phyloP scores from a whole-genome alignment of 1,140 invertebrate genomes.

The Portunus trituberculatus region DNA sequence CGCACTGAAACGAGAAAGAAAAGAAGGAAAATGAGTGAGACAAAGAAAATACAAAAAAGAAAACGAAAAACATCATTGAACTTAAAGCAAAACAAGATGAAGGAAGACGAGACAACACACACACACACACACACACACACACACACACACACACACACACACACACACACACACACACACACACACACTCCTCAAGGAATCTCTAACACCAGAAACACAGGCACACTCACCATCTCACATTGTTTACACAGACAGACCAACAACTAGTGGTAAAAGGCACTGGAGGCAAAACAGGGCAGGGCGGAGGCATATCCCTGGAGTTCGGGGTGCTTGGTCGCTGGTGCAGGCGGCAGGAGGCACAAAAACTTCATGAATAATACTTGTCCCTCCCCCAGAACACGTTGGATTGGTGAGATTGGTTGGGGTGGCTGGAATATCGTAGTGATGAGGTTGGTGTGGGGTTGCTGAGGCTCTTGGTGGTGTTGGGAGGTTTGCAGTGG shows the following conservation, averaged over 20 bases:
- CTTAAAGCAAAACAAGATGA: neutral
- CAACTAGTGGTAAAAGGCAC: neutral
- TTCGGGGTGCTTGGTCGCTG: neutral
- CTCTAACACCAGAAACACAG: neutral
- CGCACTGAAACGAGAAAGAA: neutral
- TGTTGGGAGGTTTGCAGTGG: too few relatives aligned
- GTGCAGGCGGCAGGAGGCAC: neutral
- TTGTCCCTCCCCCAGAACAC: neutral
- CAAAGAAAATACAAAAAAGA: neutral
- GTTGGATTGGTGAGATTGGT: neutral
- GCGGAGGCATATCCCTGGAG: neutral
- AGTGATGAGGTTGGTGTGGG: neutral
- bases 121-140: neutral
- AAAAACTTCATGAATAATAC: slow-evolving; percentile 53
- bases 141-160: neutral
- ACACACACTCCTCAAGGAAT: neutral
- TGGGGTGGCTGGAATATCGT: too few relatives aligned
- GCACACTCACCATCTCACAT: neutral
- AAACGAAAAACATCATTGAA: neutral
- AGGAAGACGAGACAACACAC: neutral
- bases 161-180: neutral
- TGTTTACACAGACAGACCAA: neutral
- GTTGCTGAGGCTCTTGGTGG: too few relatives aligned
- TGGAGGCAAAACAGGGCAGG: neutral
- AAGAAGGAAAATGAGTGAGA: neutral